These are phyloP conservation scores for Rhynchopsitta pachyrhyncha DNA, from an alignment of 2,113 vertebrate species.

Conservation along the genomic window DNA sequence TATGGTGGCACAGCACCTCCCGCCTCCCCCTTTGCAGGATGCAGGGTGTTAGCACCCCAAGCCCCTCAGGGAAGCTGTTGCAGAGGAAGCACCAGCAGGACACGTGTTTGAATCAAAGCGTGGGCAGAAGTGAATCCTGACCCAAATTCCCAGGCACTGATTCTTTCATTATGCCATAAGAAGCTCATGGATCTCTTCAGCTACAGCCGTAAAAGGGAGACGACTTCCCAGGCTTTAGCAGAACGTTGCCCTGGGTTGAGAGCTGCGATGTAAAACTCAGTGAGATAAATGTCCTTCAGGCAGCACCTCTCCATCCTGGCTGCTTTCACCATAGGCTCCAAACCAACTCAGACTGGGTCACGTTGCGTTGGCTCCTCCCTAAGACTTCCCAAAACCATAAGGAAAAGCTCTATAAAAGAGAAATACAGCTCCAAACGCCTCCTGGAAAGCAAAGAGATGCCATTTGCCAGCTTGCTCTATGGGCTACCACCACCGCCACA, in stretches of 20 bases:
- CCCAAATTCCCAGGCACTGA: constrained; percentile 52
- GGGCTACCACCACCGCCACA: constrained; percentile 1
- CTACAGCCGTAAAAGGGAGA: background rate
- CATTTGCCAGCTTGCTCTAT: constrained; percentile 9
- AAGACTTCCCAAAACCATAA: background rate
- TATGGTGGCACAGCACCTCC: background rate
- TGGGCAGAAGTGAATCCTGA: constrained; percentile 56
- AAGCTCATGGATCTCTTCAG: constrained; percentile 47
- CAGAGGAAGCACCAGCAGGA: constrained; percentile 21
- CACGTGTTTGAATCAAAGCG: background rate
- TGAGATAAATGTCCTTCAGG: background rate
- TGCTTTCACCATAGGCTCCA: background rate
- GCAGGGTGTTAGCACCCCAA: background rate
- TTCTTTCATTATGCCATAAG: constrained; percentile 54
- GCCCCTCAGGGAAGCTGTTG: background rate
- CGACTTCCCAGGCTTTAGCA: constrained; percentile 32
- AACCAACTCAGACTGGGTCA: background rate
- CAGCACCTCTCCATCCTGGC: background rate
- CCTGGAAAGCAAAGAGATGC: background rate
- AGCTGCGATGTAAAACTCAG: constrained; percentile 23
- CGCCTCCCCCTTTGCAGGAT: background rate
- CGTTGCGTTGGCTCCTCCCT: background rate
- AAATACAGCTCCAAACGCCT: background rate
- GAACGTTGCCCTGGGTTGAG: constrained; percentile 20
- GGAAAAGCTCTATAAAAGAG: background rate